phyloP scores from a whole-genome alignment of 30 jellyfish, hydroid and myxozoan genomes.

The Pseudorhiza aurosa region DNA sequence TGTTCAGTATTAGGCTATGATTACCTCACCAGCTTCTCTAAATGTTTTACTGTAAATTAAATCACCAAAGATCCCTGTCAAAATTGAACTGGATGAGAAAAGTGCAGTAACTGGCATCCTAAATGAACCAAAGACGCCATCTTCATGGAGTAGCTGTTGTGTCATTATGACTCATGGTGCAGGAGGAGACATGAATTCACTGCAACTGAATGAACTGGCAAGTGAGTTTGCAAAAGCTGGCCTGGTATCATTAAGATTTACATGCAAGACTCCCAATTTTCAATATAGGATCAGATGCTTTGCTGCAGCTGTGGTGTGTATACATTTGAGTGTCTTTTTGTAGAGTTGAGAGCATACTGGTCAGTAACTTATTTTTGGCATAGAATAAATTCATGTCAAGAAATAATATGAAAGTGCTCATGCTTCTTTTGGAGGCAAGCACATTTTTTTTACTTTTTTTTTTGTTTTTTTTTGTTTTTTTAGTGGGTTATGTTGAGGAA shows the following conservation, averaged over 20 bases:
- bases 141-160: conserved; percentile 50
- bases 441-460: no score
- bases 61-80: conserved; percentile 41
- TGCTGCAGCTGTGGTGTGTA: conserved; percentile 78
- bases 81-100: conserved; percentile 33
- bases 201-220: conserved; percentile 31
- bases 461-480: no score
- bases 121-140: conserved; percentile 18
- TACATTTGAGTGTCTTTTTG: no score
- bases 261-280: conserved; percentile 89
- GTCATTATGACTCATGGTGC: conserved; percentile 89
- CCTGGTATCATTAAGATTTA: conserved; percentile 54
- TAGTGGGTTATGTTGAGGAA: no score
- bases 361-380: no score
- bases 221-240: conserved; percentile 45
- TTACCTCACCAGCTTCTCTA: background rate
- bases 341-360: no score
- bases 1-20: no score
- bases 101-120: conserved; percentile 31
- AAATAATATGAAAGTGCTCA: no score
- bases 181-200: conserved; percentile 85
- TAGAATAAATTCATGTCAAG: no score
- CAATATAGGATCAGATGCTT: conserved; percentile 72
- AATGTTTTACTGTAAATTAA: background rate
- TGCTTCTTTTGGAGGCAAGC: no score